phyloP scores from a whole-genome alignment of 1,140 invertebrate species.

The Nymphalis io region DNA sequence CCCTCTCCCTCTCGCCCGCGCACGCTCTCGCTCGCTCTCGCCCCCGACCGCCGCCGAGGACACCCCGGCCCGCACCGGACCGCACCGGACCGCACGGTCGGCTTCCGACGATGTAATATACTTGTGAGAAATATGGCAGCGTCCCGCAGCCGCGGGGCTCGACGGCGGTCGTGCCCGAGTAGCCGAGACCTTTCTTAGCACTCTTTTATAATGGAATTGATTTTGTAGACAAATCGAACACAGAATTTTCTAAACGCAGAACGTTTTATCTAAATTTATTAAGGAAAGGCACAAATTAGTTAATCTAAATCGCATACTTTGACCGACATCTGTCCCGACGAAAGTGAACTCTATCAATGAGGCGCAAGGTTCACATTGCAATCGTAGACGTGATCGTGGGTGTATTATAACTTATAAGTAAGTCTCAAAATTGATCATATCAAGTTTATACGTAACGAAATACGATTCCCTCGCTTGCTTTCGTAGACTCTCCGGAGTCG shows the following conservation, averaged over 20 bases:
- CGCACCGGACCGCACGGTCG: neutral
- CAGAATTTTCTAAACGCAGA: constrained; percentile 18
- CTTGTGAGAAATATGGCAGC: neutral
- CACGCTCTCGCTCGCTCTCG: constrained; percentile 14
- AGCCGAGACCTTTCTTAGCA: constrained; percentile 29
- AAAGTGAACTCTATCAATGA: neutral
- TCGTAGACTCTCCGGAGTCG: constrained; percentile 47
- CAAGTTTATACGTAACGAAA: constrained; percentile 79
- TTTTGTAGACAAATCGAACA: constrained; percentile 41
- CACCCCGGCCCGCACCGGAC: constrained; percentile 39
- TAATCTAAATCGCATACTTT: neutral
- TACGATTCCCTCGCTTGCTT: constrained; percentile 66
- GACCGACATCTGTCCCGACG: constrained; percentile 6
- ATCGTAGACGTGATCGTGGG: neutral
- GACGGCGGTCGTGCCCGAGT: neutral
- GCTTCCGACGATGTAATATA: neutral
- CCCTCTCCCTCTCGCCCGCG: constrained; percentile 39
- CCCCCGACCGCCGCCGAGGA: constrained; percentile 20
- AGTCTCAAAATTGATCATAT: constrained; percentile 75
- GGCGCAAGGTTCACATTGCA: neutral
- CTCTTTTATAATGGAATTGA: constrained; percentile 64
- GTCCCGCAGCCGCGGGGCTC: neutral
- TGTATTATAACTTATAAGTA: constrained; percentile 14
- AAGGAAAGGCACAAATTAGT: constrained; percentile 22
- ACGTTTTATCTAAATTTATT: constrained; percentile 1